Percentiles rank a stretch among this genome's conserved stretches.
These are phyloP conservation scores for Lutjanus erythropterus DNA, from an alignment of 2,113 vertebrate genomes.

Conservation along the genomic window DNA sequence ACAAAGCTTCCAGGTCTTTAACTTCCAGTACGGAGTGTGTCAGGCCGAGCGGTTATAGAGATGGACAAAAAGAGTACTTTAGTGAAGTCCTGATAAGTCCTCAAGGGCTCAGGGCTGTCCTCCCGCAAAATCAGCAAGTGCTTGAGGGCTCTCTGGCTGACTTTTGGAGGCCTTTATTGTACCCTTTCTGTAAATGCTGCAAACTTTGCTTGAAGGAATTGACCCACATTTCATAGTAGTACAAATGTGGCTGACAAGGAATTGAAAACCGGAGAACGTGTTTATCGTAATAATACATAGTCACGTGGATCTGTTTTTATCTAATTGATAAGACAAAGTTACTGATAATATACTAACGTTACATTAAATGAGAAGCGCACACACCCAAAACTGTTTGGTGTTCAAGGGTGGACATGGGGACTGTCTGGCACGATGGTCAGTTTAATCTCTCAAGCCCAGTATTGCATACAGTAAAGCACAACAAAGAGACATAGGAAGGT, in stretches of 20 bases:
- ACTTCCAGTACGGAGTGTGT: not conserved
- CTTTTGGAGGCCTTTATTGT: slow-evolving; percentile 7
- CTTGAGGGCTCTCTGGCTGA: slow-evolving; percentile 13
- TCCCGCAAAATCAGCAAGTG: slow-evolving; percentile 21
- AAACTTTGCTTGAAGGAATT: not conserved
- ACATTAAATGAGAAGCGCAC: not conserved
- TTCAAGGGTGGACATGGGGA: not conserved
- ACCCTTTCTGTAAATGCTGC: slow-evolving; percentile 14
- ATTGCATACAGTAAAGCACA: not conserved
- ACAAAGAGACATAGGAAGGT: not conserved
- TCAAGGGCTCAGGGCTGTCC: not conserved
- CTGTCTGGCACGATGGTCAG: no score
- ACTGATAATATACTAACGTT: not conserved
- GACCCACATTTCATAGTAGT: not conserved
- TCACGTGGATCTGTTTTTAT: not conserved
- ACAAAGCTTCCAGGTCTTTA: not conserved
- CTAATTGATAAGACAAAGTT: not conserved
- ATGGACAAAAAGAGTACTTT: slow-evolving; percentile 4
- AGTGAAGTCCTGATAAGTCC: slow-evolving; percentile 10
- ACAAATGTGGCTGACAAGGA: not conserved
- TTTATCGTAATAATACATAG: not conserved
- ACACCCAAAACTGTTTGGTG: not conserved
- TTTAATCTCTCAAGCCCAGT: not conserved
- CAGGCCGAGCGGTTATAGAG: not conserved
- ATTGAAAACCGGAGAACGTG: not conserved